phyloP scores from a whole-genome alignment of 1,140 invertebrate genomes.

The Hyles euphorbiae region DNA sequence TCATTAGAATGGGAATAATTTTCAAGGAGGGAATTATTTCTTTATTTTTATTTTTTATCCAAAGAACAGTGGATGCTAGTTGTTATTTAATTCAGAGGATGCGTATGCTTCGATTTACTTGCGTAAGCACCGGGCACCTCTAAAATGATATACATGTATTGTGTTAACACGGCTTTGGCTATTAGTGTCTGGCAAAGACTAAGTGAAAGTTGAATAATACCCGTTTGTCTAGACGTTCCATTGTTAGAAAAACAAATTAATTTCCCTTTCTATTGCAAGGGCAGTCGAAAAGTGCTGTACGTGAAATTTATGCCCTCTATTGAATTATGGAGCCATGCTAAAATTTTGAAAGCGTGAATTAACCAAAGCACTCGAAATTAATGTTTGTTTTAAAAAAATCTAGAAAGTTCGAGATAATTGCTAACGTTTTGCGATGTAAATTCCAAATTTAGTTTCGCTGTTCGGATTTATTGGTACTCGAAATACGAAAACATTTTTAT shows the following conservation, averaged over 20 bases:
- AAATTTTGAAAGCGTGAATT: conserved; percentile 52
- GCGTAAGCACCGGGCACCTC: conserved; percentile 24
- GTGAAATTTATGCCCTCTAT: conserved; percentile 59
- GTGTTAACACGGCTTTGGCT: conserved; percentile 46
- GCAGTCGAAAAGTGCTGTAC: conserved; percentile 54
- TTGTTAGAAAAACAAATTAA: conserved; percentile 75
- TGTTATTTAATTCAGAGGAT: too few species aligned
- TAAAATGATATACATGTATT: conserved; percentile 43
- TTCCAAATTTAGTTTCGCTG: conserved; percentile 5
- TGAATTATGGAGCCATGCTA: conserved; percentile 49
- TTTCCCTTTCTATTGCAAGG: conserved; percentile 57
- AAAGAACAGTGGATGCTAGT: too few species aligned
- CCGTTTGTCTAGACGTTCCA: conserved; percentile 69
- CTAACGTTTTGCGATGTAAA: conserved; percentile 17
- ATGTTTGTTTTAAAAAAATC: conserved; percentile 30
- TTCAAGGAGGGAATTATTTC: too few species aligned
- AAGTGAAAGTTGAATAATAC: conserved; percentile 72
- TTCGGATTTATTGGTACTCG: not conserved
- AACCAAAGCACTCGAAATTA: conserved; percentile 49
- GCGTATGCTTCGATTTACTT: too few species aligned
- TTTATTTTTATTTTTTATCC: too few species aligned
- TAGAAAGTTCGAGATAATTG: conserved; percentile 22
- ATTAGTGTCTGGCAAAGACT: conserved; percentile 60
- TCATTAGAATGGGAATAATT: too few species aligned
- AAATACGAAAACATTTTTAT: too few species aligned